phyloP scores from a whole-genome alignment of 2,888 invertebrate genomes.

The Ferdinandea cuprea region DNA sequence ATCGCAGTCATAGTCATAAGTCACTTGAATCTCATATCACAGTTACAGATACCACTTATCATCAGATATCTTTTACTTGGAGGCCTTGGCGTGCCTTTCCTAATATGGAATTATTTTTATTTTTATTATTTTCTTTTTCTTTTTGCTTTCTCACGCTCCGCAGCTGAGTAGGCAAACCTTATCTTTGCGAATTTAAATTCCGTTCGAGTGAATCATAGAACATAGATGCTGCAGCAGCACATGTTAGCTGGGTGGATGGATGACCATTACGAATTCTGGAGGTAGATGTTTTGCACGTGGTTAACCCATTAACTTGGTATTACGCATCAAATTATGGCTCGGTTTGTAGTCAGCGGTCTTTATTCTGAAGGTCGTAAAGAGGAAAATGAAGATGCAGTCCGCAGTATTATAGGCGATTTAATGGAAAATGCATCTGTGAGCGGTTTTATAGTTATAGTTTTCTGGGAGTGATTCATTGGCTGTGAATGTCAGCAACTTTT shows the following conservation, averaged over 20 bases:
- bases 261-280: background rate
- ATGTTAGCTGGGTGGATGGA: background rate
- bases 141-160: constrained; percentile 61
- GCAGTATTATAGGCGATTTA: constrained; percentile 1
- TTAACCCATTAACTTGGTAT: constrained; percentile 47
- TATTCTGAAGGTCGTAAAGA: constrained; percentile 40
- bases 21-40: constrained; percentile 49
- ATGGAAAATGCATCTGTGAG: too few species aligned
- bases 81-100: constrained; percentile 65
- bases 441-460: too few species aligned
- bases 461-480: too few species aligned
- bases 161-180: constrained; percentile 2
- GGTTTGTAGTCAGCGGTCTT: background rate
- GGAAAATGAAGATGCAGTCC: background rate
- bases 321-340: constrained; percentile 64
- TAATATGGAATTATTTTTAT: constrained; percentile 60
- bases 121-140: constrained; percentile 13
- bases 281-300: constrained; percentile 13
- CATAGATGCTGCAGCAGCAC: too few species aligned
- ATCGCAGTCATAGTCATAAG: constrained; percentile 11
- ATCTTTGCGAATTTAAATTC: constrained; percentile 65
- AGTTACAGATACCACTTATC: too few species aligned
- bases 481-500: too few species aligned
- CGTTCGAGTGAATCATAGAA: constrained; percentile 62
- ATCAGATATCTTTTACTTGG: constrained; percentile 23